These are phyloP conservation scores for Archocentrus centrarchus DNA, from an alignment of 2,113 vertebrate species.

Conservation along the genomic window DNA sequence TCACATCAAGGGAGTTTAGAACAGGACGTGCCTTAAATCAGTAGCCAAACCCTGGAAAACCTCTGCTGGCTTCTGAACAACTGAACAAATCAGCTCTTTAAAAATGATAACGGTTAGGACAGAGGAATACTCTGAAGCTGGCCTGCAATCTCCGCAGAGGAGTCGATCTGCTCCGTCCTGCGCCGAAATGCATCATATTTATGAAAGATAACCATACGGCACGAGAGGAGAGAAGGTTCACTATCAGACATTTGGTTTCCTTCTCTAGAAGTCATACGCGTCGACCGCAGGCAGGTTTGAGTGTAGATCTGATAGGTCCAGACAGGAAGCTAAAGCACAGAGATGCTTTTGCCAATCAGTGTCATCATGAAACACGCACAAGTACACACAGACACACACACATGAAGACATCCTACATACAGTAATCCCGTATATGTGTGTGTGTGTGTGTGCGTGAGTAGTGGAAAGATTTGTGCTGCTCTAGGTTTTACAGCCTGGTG, in stretches of 20 bases:
- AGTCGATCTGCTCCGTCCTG: slow-evolving; percentile 8
- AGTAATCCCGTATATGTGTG: slow-evolving; percentile 21
- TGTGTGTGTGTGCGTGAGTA: slow-evolving; percentile 9
- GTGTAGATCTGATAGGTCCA: slow-evolving; percentile 65
- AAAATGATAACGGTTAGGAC: slow-evolving; percentile 41
- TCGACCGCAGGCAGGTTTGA: slow-evolving; percentile 55
- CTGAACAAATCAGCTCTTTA: slow-evolving; percentile 52
- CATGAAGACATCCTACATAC: slow-evolving; percentile 11
- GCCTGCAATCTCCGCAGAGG: slow-evolving; percentile 8
- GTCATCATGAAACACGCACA: slow-evolving; percentile 52
- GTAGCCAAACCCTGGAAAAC: slow-evolving; percentile 37
- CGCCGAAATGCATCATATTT: slow-evolving; percentile 47
- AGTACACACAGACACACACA: slow-evolving; percentile 9
- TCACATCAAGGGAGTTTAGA: slow-evolving; percentile 37
- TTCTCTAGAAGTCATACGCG: slow-evolving; percentile 15
- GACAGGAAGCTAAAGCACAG: slow-evolving; percentile 54
- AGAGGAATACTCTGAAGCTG: slow-evolving; percentile 12
- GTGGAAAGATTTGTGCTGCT: slow-evolving; percentile 62
- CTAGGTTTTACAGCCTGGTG: slow-evolving; percentile 48
- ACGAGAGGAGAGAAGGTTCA: slow-evolving; percentile 8
- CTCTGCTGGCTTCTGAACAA: not conserved
- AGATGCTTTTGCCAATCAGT: slow-evolving; percentile 61
- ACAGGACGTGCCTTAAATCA: slow-evolving; percentile 42
- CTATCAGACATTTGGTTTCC: slow-evolving; percentile 48
- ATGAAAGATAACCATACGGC: slow-evolving; percentile 46